Evolutionary conservation across 2,797 vertebrate species (phyloP).

Genomic region (Tadarida brasiliensis): DNA sequence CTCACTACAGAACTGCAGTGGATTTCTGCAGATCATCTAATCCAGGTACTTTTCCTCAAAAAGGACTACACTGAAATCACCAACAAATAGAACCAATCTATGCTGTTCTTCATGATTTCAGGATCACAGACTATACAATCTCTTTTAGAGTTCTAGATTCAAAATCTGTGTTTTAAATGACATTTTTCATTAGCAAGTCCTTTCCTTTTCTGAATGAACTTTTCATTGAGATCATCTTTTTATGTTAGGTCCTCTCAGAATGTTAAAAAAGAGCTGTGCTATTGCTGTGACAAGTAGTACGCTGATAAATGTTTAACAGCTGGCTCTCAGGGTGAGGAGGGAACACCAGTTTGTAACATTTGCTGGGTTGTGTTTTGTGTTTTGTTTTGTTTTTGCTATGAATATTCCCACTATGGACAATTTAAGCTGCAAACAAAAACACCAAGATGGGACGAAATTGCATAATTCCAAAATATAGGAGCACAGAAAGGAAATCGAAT

Average conservation of each 20-base stretch:
- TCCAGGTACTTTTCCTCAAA: slow-evolving; percentile 29
- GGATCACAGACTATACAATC: not conserved
- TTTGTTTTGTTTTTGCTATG: not conserved
- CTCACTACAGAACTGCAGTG: not conserved
- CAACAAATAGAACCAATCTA: not conserved
- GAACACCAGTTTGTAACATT: not conserved
- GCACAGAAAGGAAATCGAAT: not conserved
- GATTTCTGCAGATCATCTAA: slow-evolving; percentile 44
- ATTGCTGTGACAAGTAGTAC: not conserved
- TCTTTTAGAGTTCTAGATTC: slow-evolving; percentile 25
- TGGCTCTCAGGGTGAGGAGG: not conserved
- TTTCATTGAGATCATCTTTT: slow-evolving; percentile 44
- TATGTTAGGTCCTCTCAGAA: not conserved
- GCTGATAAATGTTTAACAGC: not conserved
- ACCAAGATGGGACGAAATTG: not conserved
- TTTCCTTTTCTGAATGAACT: slow-evolving; percentile 31
- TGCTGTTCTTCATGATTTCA: not conserved
- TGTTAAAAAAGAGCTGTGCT: not conserved
- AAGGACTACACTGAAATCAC: not conserved
- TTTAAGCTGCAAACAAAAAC: not conserved
- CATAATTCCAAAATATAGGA: not conserved
- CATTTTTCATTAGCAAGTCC: not conserved
- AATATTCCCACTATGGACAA: not conserved
- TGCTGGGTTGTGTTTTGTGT: not conserved
- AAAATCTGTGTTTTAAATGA: slow-evolving; percentile 13